Evolutionary conservation across 2,113 vertebrate species (phyloP), one percentile per base, ranked within the genome.

Genomic region (Oophaga pumilio): DNA sequence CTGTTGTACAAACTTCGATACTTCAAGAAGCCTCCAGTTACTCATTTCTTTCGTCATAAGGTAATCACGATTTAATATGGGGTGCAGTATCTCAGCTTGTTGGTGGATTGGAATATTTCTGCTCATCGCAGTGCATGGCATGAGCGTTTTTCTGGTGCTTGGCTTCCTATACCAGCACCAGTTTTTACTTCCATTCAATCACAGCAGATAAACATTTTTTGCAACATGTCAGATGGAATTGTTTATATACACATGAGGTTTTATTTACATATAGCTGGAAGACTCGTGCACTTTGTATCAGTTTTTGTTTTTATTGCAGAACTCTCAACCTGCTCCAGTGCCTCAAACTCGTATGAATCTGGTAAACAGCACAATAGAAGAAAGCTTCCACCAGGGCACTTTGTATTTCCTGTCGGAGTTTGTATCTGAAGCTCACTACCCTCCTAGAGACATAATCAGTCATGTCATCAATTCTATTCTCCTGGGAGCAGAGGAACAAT

Each of bases 391-490:
- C 12, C 94, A 97, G 88, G 97, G 95, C 33, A 98, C 97, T 8
- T 84, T 99, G 91, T 94, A 98, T 90, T 96, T 98, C 88, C 91
- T 99, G 73, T 97, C 93, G 0, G 96, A 98, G 81, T 96, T 99
- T 4, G 91, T 98, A 56, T 96, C 96, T 86, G 91, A 90, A 62
- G 93, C 94, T 83, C 95, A 94, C 89, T 93, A 90, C 84, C 97
- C 96, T 0, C 96, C 97, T 59, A 93, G 86, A 87, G 94, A 97
- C 56, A 95, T 97, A 82, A 92, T 94, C 43, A 89, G 85, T 56
- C 93, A 98, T 90, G 93, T 99, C 66, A 91, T 99, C 87, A 93
- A 85, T 64, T 91, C 93, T 64, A 95, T 98, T 89, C 93, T 99
- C 79, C 93, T 97, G 57, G 92, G 93, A 84, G 89, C 90, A 0